Conservation (phyloP, 2,797 vertebrate genomes). For the Dicrostonyx torquatus region DNA sequence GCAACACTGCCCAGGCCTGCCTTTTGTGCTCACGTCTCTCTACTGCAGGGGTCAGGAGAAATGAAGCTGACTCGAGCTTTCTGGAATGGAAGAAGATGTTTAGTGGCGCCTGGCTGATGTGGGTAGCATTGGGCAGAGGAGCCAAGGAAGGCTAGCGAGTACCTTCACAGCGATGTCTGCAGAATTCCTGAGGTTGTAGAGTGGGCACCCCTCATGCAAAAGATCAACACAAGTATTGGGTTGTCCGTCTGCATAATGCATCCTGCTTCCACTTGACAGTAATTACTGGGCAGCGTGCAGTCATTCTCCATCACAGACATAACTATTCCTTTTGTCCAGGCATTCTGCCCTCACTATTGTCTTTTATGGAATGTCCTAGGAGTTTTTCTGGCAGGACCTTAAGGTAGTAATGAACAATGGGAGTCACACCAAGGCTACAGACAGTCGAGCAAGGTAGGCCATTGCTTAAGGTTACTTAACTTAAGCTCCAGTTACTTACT, state of each 20-base stretch:
- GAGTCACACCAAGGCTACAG: neutral
- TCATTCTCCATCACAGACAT: slow-evolving; percentile 20
- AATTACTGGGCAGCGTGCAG: neutral
- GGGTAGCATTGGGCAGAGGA: neutral
- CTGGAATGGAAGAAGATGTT: neutral
- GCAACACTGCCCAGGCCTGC: neutral
- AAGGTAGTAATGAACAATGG: neutral
- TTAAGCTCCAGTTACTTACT: slow-evolving; percentile 44
- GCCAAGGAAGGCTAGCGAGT: neutral
- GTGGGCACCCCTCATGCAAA: neutral
- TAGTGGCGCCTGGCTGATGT: neutral
- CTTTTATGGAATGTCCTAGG: neutral
- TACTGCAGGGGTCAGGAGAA: neutral
- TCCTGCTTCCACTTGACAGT: slow-evolving; percentile 59
- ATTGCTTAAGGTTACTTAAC: neutral
- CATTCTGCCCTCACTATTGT: slow-evolving; percentile 3
- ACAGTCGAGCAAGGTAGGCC: neutral
- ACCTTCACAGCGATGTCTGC: neutral
- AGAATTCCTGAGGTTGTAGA: neutral
- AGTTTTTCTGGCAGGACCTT: neutral
- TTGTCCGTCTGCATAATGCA: neutral
- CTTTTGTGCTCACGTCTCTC: neutral
- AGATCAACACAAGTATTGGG: neutral
- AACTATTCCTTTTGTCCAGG: slow-evolving; percentile 37
- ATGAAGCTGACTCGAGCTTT: neutral